phyloP scores from a whole-genome alignment of 2,113 vertebrate genomes.

The Chloroceryle aenea region DNA sequence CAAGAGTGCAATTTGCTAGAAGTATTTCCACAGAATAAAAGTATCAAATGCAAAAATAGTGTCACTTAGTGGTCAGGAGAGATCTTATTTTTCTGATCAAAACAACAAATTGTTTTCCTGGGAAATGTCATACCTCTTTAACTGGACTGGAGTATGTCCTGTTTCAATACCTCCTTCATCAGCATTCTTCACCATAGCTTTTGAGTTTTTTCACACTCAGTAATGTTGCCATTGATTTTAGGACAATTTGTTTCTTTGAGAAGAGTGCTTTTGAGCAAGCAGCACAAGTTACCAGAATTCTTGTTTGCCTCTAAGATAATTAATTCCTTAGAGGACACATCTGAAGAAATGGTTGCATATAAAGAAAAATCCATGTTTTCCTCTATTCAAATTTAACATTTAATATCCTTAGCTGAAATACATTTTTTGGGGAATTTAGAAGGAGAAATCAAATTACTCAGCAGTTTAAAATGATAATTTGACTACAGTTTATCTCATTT shows the following conservation, averaged over 20 bases:
- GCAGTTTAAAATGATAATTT: not conserved
- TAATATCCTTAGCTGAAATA: not conserved
- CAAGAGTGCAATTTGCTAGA: not conserved
- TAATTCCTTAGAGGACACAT: not conserved
- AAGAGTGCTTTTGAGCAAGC: not conserved
- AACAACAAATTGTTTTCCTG: not conserved
- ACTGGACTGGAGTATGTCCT: not conserved
- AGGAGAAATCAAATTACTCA: not conserved
- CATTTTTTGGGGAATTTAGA: not conserved
- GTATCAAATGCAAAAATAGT: constrained; percentile 18
- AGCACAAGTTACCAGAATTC: not conserved
- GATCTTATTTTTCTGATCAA: not conserved
- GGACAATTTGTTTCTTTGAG: not conserved
- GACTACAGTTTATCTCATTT: not conserved
- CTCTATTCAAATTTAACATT: not conserved
- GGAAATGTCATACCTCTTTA: not conserved
- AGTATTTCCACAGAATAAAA: not conserved
- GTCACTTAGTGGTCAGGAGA: not conserved
- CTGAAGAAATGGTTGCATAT: not conserved
- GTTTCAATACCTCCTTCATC: not conserved
- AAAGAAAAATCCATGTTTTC: not conserved
- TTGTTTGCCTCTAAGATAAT: not conserved
- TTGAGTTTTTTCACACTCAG: not conserved
- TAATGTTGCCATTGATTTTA: not conserved
- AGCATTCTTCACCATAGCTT: not conserved